phyloP scores from a whole-genome alignment of 1,140 invertebrate genomes.

The Mesaphorura yosii region DNA sequence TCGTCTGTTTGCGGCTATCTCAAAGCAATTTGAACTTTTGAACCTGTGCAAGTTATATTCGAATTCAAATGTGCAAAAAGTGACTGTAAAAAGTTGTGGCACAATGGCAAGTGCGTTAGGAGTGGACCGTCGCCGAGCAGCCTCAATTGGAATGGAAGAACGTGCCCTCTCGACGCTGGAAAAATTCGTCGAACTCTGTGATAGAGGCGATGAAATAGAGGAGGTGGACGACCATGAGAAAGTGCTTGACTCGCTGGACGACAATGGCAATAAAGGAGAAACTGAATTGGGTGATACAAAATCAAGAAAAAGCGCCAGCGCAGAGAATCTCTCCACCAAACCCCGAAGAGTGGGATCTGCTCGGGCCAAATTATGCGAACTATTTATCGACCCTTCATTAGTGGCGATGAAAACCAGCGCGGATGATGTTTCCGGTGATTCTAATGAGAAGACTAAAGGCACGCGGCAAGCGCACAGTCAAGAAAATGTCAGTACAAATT shows the following conservation, averaged over 20 bases:
- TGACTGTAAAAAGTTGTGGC: too few relatives aligned
- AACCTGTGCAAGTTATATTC: too few relatives aligned
- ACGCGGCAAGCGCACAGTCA: too few relatives aligned
- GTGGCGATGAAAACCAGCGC: neutral
- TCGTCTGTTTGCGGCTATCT: too few relatives aligned
- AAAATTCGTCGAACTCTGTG: conserved; percentile 27
- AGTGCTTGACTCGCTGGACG: neutral
- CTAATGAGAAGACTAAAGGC: neutral
- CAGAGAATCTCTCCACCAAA: too few relatives aligned
- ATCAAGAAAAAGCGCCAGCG: conserved; percentile 6
- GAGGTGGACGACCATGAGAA: neutral
- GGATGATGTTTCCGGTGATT: neutral
- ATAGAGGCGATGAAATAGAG: conserved; percentile 20
- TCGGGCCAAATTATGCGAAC: conserved; percentile 25
- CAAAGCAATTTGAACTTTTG: too few relatives aligned
- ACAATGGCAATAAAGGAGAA: conserved; percentile 5
- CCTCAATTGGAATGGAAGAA: conserved; percentile 28
- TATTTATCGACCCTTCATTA: conserved; percentile 25
- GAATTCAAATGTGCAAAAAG: too few relatives aligned
- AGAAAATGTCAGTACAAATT: neutral
- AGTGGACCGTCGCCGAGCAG: conserved; percentile 14
- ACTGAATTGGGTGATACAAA: too few relatives aligned
- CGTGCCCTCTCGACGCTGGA: conserved; percentile 23
- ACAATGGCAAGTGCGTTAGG: neutral
- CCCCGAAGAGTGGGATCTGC: too few relatives aligned